Evolutionary conservation across 2,888 invertebrate species (phyloP).

Genomic region (Leptothorax acervorum): DNA sequence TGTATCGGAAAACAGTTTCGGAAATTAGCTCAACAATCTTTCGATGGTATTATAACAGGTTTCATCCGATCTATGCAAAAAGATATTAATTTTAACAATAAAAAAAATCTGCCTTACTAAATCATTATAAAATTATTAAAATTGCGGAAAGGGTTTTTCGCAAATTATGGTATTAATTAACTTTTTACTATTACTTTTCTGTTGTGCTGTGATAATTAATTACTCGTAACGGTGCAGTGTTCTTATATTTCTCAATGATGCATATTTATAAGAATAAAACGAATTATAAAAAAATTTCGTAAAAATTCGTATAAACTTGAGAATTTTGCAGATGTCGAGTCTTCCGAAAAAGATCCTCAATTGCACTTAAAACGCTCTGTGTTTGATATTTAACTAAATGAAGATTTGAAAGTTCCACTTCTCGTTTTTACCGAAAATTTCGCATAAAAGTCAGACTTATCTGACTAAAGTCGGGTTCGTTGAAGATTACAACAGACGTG

Average conservation of each 20-base stretch:
- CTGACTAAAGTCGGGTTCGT: neutral
- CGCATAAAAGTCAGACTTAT: neutral
- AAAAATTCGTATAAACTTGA: neutral
- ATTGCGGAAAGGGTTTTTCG: neutral
- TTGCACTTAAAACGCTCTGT: neutral
- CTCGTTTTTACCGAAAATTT: neutral
- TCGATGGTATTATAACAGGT: neutral
- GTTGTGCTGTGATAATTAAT: neutral
- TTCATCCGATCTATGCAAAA: neutral
- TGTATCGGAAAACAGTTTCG: neutral
- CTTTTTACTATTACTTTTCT: slow-evolving; percentile 4
- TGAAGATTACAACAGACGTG: neutral
- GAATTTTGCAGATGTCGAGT: neutral
- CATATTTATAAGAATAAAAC: slow-evolving; percentile 14
- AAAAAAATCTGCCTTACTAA: neutral
- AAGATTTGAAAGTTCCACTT: neutral
- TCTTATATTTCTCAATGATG: neutral
- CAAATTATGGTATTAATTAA: neutral
- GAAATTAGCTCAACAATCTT: neutral
- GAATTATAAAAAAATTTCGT: neutral
- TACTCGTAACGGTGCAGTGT: neutral
- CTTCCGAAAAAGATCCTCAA: neutral
- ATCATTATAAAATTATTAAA: neutral
- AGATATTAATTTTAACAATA: slow-evolving; percentile 12
- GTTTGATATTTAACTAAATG: neutral